Evolutionary conservation across 2,113 vertebrate species (phyloP).

Genomic region (Oxyura jamaicensis): DNA sequence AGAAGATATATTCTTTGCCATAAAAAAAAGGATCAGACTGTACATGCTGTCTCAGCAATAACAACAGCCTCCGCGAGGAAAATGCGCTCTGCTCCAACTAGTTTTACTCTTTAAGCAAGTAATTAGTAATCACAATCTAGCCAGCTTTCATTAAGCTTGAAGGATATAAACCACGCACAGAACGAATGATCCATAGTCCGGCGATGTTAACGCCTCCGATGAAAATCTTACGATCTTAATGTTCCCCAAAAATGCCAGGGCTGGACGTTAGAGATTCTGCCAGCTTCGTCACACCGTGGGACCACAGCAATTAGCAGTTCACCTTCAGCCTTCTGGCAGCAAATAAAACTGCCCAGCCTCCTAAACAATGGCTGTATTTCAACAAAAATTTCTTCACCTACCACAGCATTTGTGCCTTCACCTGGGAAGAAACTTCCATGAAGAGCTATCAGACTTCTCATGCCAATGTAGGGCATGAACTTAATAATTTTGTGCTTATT

Average conservation of each 20-base stretch:
- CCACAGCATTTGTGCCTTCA: not conserved
- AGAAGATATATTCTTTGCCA: not conserved
- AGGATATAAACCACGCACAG: not conserved
- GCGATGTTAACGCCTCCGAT: not conserved
- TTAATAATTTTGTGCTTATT: not conserved
- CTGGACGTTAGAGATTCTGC: not conserved
- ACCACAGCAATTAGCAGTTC: constrained; percentile 1
- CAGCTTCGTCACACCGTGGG: constrained; percentile 9
- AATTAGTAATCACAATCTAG: not conserved
- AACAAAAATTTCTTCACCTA: not conserved
- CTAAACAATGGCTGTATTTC: not conserved
- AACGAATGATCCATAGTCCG: not conserved
- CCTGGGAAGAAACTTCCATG: not conserved
- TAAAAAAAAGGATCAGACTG: not conserved
- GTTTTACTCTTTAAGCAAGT: not conserved
- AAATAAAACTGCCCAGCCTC: not conserved
- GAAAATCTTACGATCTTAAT: constrained; percentile 1
- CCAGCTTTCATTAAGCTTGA: not conserved
- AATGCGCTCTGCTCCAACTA: not conserved
- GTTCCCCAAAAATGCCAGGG: constrained; percentile 5
- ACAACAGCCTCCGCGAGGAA: not conserved
- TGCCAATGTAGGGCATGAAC: not conserved
- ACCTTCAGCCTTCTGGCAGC: not conserved
- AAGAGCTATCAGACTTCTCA: not conserved
- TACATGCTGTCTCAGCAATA: not conserved